phyloP scores from a whole-genome alignment of 1,140 invertebrate genomes.

The Plodia interpunctella region DNA sequence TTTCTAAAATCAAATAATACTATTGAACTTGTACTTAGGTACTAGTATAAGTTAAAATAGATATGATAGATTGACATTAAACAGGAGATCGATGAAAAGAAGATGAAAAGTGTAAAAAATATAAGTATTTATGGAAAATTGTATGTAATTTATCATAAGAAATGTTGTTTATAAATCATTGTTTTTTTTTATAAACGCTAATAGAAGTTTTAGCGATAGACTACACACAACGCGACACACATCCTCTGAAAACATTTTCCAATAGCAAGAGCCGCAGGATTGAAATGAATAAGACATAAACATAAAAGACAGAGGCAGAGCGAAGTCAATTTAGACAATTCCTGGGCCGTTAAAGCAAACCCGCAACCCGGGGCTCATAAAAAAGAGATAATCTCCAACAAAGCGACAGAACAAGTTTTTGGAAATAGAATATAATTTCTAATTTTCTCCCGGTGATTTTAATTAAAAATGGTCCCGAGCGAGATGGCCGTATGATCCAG shows the following conservation, averaged over 20 bases:
- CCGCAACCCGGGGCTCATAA: slow-evolving; percentile 70
- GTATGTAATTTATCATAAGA: slow-evolving; percentile 8
- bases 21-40: too few species aligned
- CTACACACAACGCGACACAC: too few species aligned
- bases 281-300: slow-evolving; percentile 62
- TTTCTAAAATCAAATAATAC: too few species aligned
- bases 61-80: too few species aligned
- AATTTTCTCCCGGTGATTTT: slow-evolving; percentile 75
- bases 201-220: too few species aligned
- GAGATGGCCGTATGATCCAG: slow-evolving; percentile 37
- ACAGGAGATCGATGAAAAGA: too few species aligned
- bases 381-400: slow-evolving; percentile 73
- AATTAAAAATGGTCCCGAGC: slow-evolving; percentile 75
- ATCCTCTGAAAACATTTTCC: slow-evolving; percentile 35
- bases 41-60: too few species aligned
- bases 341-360: slow-evolving; percentile 64
- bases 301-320: slow-evolving; percentile 49
- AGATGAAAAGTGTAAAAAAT: too few species aligned
- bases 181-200: too few species aligned
- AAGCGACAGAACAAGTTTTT: slow-evolving; percentile 74
- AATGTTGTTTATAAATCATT: too few species aligned
- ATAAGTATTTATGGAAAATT: too few species aligned
- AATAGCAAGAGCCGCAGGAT: slow-evolving; percentile 42
- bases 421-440: slow-evolving; percentile 78
- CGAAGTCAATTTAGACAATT: slow-evolving; percentile 68